Evolutionary conservation across 2,888 invertebrate genomes (phyloP), one percentile per base, ranked within the genome.

Genomic region (Hyles lineata): DNA sequence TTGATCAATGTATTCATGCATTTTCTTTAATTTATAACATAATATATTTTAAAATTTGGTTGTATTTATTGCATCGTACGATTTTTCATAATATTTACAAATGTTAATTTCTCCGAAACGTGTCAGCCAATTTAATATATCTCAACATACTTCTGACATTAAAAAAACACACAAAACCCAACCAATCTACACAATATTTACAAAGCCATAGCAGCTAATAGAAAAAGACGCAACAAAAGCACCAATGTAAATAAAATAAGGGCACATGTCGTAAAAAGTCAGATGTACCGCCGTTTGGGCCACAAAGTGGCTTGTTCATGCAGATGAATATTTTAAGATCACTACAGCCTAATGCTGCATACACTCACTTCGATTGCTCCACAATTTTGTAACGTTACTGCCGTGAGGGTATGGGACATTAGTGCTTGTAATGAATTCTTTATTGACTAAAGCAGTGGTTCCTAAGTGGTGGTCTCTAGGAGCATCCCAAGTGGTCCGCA

Each of bases 271-370:
- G 63, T 63, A 63, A 63, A 63, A 43, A 32, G 35, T 35, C 75
- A 72, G 80, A 79, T 81, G 77, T 76, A 80, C 55, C 55, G 55
- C 55, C n/a, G 75, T 77, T 75, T 73, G 76, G 72, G 63, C 71
- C 74, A 70, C 78, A 78, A 82, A 80, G 80, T 78, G 74, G 78
- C 79, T 75, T 75, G 55, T 55, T 55, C 76, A 76, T 78, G 76
- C 81, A 80, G 79, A 76, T 79, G 77, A 75, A 63, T 63, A 32
- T 43, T 63, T 55, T 55, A 55, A 55, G 21, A 43, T 35, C 21
- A 43, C 21, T n/a, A 35, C 11, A 35, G 21, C 35, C 35, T 63
- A 11, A 63, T 15, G 43, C 43, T 55, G 55, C 55, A 55, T 43
- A 63, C 63, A 63, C 63, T 63, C 32, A 35, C 63, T 21, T 43